Evolutionary conservation across 23 tunicate species (phyloP), one percentile per base, ranked within the genome.

Genomic region (Aplidium turbinatum): DNA sequence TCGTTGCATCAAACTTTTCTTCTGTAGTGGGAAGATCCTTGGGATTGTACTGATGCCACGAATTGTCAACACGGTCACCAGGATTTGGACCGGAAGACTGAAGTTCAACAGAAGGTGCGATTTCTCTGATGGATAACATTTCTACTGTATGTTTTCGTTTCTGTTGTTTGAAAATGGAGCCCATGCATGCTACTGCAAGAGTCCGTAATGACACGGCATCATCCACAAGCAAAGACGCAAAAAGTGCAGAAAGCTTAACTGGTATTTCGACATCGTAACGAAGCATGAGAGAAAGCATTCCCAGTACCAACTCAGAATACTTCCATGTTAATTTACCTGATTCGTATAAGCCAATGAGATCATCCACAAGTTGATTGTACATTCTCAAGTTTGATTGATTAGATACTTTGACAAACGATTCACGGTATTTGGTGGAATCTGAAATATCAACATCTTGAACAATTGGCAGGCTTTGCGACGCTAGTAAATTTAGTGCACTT

Each of bases 61-160:
- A 39, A 47, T 91, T 91, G 53, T 84, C 91, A 0, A 21, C 75
- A 36, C 91, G 68, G 46, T 84, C 91, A 16, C 97, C 97, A 21
- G 92, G 88, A 65, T 33, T 30, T 3, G 22, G 18, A 9, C 29
- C 27, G 6, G n/a, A 22, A 56, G 27, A 23, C 0, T 11, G n/a
- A 20, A 38, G 29, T 1, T 35, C 33, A 11, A 7, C 11, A 3
- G 3, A 2, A 1, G 52, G 33, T 26, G 73, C 47, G 3, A 90
- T 48, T 30, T 91, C 87, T 11, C 75, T 58, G 21, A 76, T 63
- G 2, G 82, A 22, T 56, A 38, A 54, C 82, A 62, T 70, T 24
- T 57, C 60, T 33, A 73, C 82, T 13, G 34, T 45, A 60, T 87
- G 85, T 29, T 84, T 84, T 53, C 92, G 63, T 32, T 91, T 80